These are phyloP conservation scores for Pelobates fuscus DNA, from an alignment of 2,113 vertebrate species.

Conservation along the genomic window DNA sequence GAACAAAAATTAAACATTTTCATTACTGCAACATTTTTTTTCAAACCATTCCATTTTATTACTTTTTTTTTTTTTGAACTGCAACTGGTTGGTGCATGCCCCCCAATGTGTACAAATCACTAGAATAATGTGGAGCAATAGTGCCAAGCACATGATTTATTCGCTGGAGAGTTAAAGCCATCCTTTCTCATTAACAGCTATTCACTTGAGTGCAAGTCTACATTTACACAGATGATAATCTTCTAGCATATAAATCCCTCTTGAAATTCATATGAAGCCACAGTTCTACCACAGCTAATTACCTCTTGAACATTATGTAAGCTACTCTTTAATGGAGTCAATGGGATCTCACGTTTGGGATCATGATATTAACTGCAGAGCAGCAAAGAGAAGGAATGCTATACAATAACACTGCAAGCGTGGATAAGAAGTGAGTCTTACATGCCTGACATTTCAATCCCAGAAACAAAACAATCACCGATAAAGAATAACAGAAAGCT, in stretches of 20 bases:
- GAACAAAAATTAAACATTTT: too few species aligned
- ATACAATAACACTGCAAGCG: conserved; percentile 19
- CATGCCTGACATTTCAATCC: conserved; percentile 14
- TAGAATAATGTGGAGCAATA: neutral
- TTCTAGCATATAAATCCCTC: conserved; percentile 9
- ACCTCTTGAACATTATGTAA: neutral
- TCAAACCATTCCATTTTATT: too few species aligned
- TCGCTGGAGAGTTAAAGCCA: conserved; percentile 2
- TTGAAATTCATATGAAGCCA: neutral
- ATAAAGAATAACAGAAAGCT: conserved; percentile 4
- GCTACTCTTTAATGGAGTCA: conserved; percentile 3
- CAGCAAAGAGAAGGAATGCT: conserved; percentile 14
- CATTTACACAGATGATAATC: conserved; percentile 7
- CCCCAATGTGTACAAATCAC: neutral
- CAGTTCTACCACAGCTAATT: conserved; percentile 2
- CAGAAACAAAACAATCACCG: conserved; percentile 7
- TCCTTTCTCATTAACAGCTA: neutral
- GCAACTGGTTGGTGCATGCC: too few species aligned
- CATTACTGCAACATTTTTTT: too few species aligned
- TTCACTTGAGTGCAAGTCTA: neutral
- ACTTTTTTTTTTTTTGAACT: too few species aligned
- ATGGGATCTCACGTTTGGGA: neutral
- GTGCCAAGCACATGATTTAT: neutral
- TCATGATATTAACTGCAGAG: neutral
- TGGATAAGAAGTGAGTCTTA: neutral